Base-by-base conservation (phyloP, 2,888 invertebrate species). In the Lepidonotus clava region DNA sequence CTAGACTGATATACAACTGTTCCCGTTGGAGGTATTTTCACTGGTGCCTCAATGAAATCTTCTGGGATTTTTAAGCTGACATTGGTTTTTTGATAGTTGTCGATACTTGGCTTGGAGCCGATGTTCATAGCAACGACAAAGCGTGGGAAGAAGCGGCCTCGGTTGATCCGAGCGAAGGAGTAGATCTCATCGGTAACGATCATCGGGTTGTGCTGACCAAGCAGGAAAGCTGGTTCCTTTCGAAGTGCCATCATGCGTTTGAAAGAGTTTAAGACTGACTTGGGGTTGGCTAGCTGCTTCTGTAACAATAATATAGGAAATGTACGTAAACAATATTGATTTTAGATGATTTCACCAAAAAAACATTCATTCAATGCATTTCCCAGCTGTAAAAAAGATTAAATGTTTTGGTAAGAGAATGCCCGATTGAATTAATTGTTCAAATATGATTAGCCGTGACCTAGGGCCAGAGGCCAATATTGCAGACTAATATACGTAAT, bases 51-150 rank as follows among this genome's bases (percentile, higher is more conserved):
- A 11, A 80, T 80, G 28, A 32, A 6, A 28, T 80, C 80, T 18
- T 80, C 80, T 28, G 80, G 80, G 11, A 80, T 34, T 28, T 80
- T 80, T 24, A 80, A 46, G n/a, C 11, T 41, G 11, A 80, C 46
- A 8, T 51, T 41, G 28, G 80, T 41, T 24, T 41, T 24, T 34
- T 41, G 41, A 85, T 90, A 90, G 18, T 88, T 89, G 61, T 88
- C 88, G 0, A 88, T 85, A 1, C 84, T 87, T 4, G 87, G n/a
- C 36, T 61, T 41, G 5, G 46, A 61, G 14, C 91, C 92, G 1
- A 91, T 85, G 89, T 93, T 93, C 67, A 92, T 89, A 14, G 91
- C 89, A 2, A 92, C 91, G 67, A 93, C 88, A 38, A 84, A 86
- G 11, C 41, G 6, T 4, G 86, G 38, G 87, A 88, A 92, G 40